phyloP scores from a whole-genome alignment of 2,888 invertebrate species.

The Rhodophaea formosa region DNA sequence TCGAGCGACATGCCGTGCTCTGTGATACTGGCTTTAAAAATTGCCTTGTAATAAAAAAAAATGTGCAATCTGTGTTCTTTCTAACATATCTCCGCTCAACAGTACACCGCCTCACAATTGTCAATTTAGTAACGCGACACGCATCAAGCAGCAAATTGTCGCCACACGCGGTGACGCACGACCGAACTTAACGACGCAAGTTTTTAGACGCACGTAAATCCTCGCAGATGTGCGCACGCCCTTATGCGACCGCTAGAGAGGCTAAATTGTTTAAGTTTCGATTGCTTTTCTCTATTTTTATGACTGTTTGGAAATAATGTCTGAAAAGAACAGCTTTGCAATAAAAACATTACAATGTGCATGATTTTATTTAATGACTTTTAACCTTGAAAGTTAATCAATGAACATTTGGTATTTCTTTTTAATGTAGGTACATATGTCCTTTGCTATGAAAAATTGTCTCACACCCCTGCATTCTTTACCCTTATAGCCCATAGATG shows the following conservation, averaged over 20 bases:
- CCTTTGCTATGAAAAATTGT: too few species aligned
- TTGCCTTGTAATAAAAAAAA: too few species aligned
- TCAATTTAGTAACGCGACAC: constrained; percentile 27
- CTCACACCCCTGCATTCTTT: too few species aligned
- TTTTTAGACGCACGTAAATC: constrained; percentile 47
- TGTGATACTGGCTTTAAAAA: too few species aligned
- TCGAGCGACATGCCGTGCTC: too few species aligned
- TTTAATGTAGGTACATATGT: too few species aligned
- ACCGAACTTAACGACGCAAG: constrained; percentile 45
- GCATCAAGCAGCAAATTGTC: constrained; percentile 31
- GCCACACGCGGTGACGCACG: constrained; percentile 40
- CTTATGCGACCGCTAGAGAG: constrained; percentile 26
- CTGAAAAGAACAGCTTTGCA: not conserved
- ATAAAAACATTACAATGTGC: too few species aligned
- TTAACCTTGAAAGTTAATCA: too few species aligned
- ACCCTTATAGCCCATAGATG: too few species aligned
- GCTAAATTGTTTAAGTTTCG: constrained; percentile 24
- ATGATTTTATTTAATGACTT: too few species aligned
- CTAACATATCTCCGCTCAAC: constrained; percentile 24
- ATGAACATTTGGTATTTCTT: too few species aligned
- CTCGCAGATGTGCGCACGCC: constrained; percentile 30
- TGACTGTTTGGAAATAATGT: constrained; percentile 9
- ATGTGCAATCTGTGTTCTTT: not conserved
- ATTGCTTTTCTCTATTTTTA: constrained; percentile 23
- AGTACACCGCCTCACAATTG: constrained; percentile 31